Conservation (phyloP, 2,113 vertebrate species). For the Myrmophylax atrothorax region DNA sequence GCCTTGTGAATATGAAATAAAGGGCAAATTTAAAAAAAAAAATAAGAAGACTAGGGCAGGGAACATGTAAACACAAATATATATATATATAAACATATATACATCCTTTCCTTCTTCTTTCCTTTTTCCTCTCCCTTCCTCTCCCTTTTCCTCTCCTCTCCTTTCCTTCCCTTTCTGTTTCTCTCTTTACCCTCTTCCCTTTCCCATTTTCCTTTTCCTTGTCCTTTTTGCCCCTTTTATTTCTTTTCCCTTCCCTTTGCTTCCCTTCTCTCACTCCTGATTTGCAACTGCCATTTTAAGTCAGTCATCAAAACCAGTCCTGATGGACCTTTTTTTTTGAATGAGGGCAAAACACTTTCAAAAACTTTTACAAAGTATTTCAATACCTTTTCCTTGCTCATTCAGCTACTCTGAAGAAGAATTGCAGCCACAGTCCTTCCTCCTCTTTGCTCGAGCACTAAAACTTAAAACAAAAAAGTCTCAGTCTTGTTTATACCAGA, state of each 20-base stretch:
- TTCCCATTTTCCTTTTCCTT: not conserved
- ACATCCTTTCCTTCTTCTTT: not conserved
- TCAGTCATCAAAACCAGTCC: not conserved
- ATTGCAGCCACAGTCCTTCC: not conserved
- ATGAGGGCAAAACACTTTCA: not conserved
- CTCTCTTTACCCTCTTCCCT: too few species aligned
- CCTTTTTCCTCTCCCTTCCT: not conserved
- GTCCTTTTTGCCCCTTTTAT: too few species aligned
- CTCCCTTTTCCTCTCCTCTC: not conserved
- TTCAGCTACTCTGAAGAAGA: not conserved
- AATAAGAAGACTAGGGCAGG: not conserved
- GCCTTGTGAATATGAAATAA: not conserved
- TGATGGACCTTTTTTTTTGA: not conserved
- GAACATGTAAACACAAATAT: not conserved
- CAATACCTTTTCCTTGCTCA: not conserved
- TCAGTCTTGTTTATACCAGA: not conserved
- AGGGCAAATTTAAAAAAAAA: not conserved
- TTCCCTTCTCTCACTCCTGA: not conserved
- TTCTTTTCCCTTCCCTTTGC: too few species aligned
- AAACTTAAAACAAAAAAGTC: not conserved
- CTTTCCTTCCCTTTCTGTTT: too few species aligned
- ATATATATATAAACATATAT: not conserved
- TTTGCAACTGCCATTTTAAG: not conserved
- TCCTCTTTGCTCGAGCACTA: not conserved
- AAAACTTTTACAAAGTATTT: not conserved